Evolutionary conservation across 2,113 vertebrate species (phyloP), one percentile per base, ranked within the genome.

Genomic region (Pyxicephalus adspersus): DNA sequence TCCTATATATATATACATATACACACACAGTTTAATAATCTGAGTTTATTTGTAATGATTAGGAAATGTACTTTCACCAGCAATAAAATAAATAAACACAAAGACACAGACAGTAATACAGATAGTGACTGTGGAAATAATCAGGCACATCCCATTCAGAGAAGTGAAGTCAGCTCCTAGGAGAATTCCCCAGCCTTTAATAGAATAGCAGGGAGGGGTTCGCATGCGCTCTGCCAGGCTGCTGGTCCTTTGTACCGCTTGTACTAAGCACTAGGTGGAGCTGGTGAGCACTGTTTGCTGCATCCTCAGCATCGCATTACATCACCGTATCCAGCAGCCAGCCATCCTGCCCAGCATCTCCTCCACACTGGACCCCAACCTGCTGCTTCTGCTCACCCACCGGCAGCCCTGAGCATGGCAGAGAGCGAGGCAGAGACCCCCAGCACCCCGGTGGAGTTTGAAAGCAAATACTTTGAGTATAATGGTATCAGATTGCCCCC

Each of bases 381-480:
- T 78, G 76, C 80, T 58, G 28, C 25, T 31, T 22, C n/a, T 31
- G 28, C 76, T 22, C 19, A n/a, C 45, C 55, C 77, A 29, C 77
- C 83, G 84, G 85, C 70, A 73, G 66, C 29, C 63, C 61, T 45
- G 82, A 94, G 87, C 87, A 99, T 99, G 97, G 97, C 97, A 83
- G 97, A 98, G 87, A 97, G 96, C 91, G 97, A 98, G 85, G 96
- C 94, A 83, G 95, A 97, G 89, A 98, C 97, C 84, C 97, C 97
- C 84, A 94, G 96, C 93, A 98, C 97, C 29, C 97, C 97, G 7
- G 95, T 96, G 29, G 97, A 99, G 91, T 98, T 97, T 85, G 97
- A 98, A 89, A 99, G 96, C 94, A 97, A 96, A 90, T 99, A 99
- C 89, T 98, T 97, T 87, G 97, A 99, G 87, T 95, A 96, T 90